A percentile compares a stretch with the other conserved stretches of the same genome.
These are phyloP conservation scores for Muscicapa striata DNA, from an alignment of 2,797 vertebrate species.

Conservation along the genomic window DNA sequence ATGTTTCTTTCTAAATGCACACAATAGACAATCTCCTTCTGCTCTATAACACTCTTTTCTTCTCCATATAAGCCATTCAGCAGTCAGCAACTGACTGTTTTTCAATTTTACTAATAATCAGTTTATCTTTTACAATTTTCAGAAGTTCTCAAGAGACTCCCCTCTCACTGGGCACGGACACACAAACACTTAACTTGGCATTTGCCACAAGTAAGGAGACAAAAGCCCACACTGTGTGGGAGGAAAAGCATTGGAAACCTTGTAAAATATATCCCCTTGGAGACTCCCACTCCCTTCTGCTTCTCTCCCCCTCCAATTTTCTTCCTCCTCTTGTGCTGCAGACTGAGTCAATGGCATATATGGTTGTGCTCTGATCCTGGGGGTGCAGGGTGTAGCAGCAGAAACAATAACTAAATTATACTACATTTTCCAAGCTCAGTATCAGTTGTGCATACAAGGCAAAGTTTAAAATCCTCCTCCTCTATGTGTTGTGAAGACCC, in stretches of 20 bases:
- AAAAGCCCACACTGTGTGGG: not conserved
- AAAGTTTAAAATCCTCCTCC: not conserved
- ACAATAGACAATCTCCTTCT: not conserved
- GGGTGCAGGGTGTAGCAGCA: not conserved
- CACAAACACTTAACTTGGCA: not conserved
- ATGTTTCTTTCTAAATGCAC: not conserved
- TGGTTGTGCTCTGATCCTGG: not conserved
- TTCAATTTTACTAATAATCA: not conserved
- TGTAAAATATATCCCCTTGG: not conserved
- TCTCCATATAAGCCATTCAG: conserved; percentile 37
- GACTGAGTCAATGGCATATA: conserved; percentile 7
- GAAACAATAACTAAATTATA: not conserved
- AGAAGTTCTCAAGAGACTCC: not conserved
- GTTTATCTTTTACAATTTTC: conserved; percentile 9
- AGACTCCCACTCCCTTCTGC: not conserved
- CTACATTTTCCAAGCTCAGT: not conserved
- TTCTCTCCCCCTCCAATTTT: not conserved
- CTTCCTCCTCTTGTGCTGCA: not conserved
- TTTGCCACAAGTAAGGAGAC: not conserved
- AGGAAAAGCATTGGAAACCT: not conserved
- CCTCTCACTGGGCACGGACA: not conserved
- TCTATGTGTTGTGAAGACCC: not conserved
- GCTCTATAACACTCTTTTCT: not conserved
- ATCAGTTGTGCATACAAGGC: conserved; percentile 43
- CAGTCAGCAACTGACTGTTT: not conserved